phyloP scores from a whole-genome alignment of 1,140 invertebrate species.

The Drosophila chauvacae region DNA sequence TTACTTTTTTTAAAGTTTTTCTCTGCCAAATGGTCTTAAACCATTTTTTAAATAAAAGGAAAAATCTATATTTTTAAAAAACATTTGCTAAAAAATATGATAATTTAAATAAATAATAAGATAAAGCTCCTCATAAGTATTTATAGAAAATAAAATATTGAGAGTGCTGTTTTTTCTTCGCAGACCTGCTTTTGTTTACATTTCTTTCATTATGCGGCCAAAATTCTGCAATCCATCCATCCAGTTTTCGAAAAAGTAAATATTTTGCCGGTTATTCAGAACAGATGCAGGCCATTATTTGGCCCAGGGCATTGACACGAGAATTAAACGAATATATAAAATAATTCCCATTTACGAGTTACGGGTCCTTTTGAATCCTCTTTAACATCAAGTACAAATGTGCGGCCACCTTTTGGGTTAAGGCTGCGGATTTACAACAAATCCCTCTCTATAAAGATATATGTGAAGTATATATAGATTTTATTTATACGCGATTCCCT shows the following conservation, averaged over 20 bases:
- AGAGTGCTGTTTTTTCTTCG: neutral
- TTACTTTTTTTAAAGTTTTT: neutral
- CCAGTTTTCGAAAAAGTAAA: slow-evolving; percentile 17
- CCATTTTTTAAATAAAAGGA: too few relatives aligned
- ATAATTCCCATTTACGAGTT: neutral
- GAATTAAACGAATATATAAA: neutral
- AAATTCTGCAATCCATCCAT: slow-evolving; percentile 1
- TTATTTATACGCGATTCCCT: slow-evolving; percentile 45
- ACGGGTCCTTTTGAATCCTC: slow-evolving; percentile 3
- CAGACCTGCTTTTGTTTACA: slow-evolving; percentile 11
- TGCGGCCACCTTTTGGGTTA: slow-evolving; percentile 44
- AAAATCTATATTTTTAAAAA: neutral
- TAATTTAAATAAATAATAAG: neutral
- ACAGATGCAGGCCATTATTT: slow-evolving; percentile 6
- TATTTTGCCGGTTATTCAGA: slow-evolving; percentile 1
- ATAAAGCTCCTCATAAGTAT: neutral
- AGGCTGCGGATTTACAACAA: slow-evolving; percentile 26
- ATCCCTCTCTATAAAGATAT: slow-evolving; percentile 2
- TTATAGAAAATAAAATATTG: slow-evolving; percentile 1
- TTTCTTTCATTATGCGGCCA: neutral
- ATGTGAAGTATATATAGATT: neutral
- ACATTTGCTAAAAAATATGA: neutral
- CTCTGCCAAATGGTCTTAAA: neutral
- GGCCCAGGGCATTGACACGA: slow-evolving; percentile 18
- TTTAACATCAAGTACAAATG: slow-evolving; percentile 34